These are phyloP conservation scores for Callorhinus ursinus DNA, from an alignment of 2,113 vertebrate species.

Conservation along the genomic window DNA sequence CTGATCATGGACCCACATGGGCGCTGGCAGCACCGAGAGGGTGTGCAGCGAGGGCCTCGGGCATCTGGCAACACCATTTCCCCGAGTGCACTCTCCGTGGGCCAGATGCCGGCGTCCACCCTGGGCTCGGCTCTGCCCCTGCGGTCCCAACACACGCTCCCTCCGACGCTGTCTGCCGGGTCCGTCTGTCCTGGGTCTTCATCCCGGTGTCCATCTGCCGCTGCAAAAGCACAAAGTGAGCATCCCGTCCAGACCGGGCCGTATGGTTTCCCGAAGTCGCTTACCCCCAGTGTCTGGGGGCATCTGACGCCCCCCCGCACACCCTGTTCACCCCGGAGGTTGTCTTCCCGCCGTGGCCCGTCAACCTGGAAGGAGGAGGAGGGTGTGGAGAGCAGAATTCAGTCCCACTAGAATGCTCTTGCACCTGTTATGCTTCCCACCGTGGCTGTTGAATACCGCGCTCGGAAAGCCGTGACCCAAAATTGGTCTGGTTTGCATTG, in stretches of 20 bases:
- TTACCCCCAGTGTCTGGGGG: accelerated
- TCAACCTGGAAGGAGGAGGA: accelerated
- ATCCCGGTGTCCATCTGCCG: no score
- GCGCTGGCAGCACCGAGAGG: not conserved
- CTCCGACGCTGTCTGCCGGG: not conserved
- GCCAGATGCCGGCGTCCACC: accelerated
- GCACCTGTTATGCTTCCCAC: accelerated
- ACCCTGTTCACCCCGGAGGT: not conserved
- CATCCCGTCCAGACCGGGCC: not conserved
- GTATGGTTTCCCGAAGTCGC: accelerated
- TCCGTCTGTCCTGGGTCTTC: not conserved
- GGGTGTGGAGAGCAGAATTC: not conserved
- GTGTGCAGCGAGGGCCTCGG: not conserved
- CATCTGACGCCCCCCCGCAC: not conserved
- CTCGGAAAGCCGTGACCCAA: not conserved
- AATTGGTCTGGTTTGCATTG: accelerated
- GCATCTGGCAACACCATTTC: no score
- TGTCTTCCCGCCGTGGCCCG: accelerated
- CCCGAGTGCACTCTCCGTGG: not conserved
- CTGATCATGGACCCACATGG: not conserved
- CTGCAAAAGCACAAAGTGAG: not conserved
- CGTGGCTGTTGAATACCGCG: accelerated
- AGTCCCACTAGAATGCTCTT: not conserved
- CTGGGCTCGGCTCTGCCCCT: not conserved
- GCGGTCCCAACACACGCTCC: not conserved